Conservation (phyloP, 2,113 vertebrate species). For the Alethe castanea region DNA sequence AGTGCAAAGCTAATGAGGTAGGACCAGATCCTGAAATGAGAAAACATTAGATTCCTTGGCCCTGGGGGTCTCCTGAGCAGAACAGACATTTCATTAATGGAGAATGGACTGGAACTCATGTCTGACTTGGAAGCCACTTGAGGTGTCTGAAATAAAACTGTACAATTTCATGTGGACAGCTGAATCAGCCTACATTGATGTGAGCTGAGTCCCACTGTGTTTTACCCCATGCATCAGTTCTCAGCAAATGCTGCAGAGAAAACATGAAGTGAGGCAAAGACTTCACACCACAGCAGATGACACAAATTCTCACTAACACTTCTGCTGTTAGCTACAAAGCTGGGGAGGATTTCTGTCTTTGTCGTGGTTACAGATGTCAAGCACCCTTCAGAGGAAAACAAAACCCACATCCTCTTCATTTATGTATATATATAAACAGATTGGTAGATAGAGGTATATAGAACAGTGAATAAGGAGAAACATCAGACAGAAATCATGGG, state of each 20-base stretch:
- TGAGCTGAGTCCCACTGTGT: not conserved
- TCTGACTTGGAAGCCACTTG: not conserved
- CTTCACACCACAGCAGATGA: not conserved
- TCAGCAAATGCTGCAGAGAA: not conserved
- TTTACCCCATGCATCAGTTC: not conserved
- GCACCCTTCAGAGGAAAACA: not conserved
- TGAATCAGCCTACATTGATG: not conserved
- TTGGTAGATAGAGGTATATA: not conserved
- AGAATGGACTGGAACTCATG: not conserved
- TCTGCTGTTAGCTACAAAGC: not conserved
- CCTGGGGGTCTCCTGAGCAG: not conserved
- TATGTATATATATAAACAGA: not conserved
- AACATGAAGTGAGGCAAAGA: fast-evolving
- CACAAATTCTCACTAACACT: not conserved
- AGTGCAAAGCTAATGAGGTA: not conserved
- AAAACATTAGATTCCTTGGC: not conserved
- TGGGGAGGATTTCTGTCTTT: not conserved
- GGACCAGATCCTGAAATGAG: not conserved
- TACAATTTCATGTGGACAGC: fast-evolving
- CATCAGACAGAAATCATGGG: constrained; percentile 45
- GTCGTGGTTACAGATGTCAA: not conserved
- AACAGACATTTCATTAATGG: not conserved
- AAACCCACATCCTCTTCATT: constrained; percentile 66
- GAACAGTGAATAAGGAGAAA: not conserved
- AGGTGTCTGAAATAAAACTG: not conserved